Conservation (phyloP, 2,113 vertebrate genomes). For the Vidua macroura region DNA sequence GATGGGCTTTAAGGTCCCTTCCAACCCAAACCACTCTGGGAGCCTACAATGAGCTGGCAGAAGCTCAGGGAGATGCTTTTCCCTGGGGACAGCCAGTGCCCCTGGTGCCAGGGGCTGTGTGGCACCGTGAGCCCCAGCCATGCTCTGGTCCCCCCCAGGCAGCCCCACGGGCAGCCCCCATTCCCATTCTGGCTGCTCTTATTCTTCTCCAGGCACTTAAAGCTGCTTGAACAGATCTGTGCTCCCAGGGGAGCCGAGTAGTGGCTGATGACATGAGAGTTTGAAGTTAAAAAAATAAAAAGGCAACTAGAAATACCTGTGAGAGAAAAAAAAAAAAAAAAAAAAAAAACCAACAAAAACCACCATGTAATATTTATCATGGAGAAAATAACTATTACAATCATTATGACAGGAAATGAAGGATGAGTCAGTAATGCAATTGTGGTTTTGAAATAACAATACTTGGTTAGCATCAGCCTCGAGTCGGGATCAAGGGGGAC, state of each 20-base stretch:
- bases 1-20: not conserved
- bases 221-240: accelerated
- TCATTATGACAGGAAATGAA: not conserved
- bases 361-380: not conserved
- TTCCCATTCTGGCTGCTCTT: not conserved
- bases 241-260: not conserved
- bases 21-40: not conserved
- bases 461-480: not conserved
- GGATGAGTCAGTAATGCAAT: not conserved
- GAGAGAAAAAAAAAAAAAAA: accelerated
- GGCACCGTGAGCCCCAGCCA: accelerated
- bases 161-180: not conserved
- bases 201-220: accelerated
- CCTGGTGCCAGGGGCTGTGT: not conserved
- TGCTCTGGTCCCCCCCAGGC: too few species aligned
- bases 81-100: accelerated
- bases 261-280: not conserved
- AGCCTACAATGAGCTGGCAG: not conserved
- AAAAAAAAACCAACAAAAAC: too few species aligned
- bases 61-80: not conserved
- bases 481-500: not conserved
- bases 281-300: not conserved
- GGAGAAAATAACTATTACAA: not conserved
- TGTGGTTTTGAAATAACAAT: not conserved
- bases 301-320: not conserved